Percentiles rank a stretch among this genome's conserved stretches.
Evolutionary conservation across 2,888 invertebrate genomes (phyloP).

Genomic region (Lycophotia porphyrea): DNA sequence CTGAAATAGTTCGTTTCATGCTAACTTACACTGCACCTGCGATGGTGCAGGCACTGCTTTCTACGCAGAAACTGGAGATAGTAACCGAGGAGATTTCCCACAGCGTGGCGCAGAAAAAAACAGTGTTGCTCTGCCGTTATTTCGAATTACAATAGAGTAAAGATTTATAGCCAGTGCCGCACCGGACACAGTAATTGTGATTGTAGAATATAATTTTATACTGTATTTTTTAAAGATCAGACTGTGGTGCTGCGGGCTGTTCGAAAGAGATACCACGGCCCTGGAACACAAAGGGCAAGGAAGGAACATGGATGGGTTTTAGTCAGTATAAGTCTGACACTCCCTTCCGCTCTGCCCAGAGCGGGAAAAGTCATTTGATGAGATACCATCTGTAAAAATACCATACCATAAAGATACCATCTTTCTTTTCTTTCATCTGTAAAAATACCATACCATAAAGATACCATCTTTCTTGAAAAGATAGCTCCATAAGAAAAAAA

Average conservation of each 20-base stretch:
- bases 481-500: neutral
- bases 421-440: too few species aligned
- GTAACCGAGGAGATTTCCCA: constrained; percentile 45
- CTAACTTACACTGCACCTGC: constrained; percentile 66
- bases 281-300: too few species aligned
- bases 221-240: neutral
- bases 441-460: too few species aligned
- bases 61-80: constrained; percentile 56
- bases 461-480: too few species aligned
- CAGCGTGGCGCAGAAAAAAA: constrained; percentile 41
- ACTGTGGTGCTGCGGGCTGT: too few species aligned
- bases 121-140: constrained; percentile 30
- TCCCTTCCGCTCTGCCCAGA: too few species aligned
- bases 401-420: too few species aligned
- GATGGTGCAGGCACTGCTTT: constrained; percentile 54
- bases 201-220: neutral
- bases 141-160: constrained; percentile 30
- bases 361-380: too few species aligned
- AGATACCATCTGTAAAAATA: too few species aligned
- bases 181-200: constrained; percentile 17
- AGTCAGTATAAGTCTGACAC: too few species aligned
- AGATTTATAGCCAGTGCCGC: constrained; percentile 35
- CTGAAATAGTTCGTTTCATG: constrained; percentile 69
- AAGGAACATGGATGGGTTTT: too few species aligned
- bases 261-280: too few species aligned